Evolutionary conservation across 2,797 vertebrate genomes (phyloP), one percentile per base, ranked within the genome.

Genomic region (Mus caroli): DNA sequence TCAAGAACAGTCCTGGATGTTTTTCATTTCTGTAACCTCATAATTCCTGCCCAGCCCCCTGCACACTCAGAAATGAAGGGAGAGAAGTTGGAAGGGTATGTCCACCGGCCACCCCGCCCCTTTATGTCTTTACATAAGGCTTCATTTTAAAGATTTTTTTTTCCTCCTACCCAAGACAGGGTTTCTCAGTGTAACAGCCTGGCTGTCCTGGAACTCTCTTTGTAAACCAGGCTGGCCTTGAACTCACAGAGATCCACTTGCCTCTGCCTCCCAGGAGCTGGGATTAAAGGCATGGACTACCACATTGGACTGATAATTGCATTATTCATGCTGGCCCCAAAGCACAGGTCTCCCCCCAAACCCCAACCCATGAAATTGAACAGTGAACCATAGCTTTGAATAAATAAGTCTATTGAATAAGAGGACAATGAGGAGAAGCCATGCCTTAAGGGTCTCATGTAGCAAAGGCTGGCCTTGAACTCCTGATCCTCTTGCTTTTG

Each of bases 11-110:
- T 91, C 73, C 93, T 95, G 97, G 94, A 94, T 96, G 93, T 6
- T 94, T 96, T 86, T 95, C 90, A 84, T 96, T 92, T 97, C 75
- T 97, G 90, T 62, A 88, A 83, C 82, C 85, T 58, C 71, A 64
- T 85, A 71, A 94, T 95, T 96, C 93, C 92, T 50, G 40, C 71
- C 82, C 67, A 52, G 76, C 83, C 56, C 37, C 78, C 46, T 69
- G 60, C 54, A 83, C 85, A 80, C 69, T 90, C 37, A 0, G 40
- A 85, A 50, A 20, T 31, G 75, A n/a, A 75, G 79, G 46, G 84
- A 84, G 40, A 20, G 20, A 28, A 11, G 26, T 67, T 60, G 76
- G 79, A 83, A 95, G 83, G 91, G 60, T 34, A 50, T 37, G 50
- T 40, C 73, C 24, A 19, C 40, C 40, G 52, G 56, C 46, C 37